Percentiles rank a stretch among this genome's conserved stretches.
phyloP scores from a whole-genome alignment of 2,797 vertebrate genomes.

The Brotula barbata region DNA sequence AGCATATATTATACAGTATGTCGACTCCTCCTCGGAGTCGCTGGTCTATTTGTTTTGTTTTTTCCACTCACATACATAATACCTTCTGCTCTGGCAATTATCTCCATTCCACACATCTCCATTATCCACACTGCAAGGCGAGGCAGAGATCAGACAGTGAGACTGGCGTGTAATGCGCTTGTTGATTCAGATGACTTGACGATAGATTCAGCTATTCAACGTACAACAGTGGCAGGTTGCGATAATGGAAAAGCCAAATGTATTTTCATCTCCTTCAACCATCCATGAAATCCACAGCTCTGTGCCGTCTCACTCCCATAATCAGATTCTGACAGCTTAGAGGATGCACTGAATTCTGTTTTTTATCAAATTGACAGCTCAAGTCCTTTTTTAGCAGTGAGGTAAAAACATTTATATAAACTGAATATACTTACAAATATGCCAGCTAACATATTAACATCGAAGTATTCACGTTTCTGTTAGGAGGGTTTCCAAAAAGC shows the following conservation, averaged over 20 bases:
- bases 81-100: slow-evolving; percentile 23
- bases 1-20: slow-evolving; percentile 28
- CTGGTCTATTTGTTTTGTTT: slow-evolving; percentile 39
- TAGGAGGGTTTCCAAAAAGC: slow-evolving; percentile 88
- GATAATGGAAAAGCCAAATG: slow-evolving; percentile 52
- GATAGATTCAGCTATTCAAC: slow-evolving; percentile 33
- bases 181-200: neutral
- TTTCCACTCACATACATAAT: slow-evolving; percentile 40
- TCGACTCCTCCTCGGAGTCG: slow-evolving; percentile 28
- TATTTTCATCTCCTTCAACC: slow-evolving; percentile 38
- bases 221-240: slow-evolving; percentile 36
- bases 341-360: neutral
- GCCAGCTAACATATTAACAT: slow-evolving; percentile 6
- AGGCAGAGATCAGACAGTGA: slow-evolving; percentile 7
- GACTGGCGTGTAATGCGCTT: slow-evolving; percentile 24
- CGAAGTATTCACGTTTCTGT: slow-evolving; percentile 12
- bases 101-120: slow-evolving; percentile 7
- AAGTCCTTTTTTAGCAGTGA: neutral
- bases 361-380: neutral
- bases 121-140: neutral
- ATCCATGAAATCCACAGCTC: slow-evolving; percentile 20
- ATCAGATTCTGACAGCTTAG: slow-evolving; percentile 25
- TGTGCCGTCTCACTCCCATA: slow-evolving; percentile 4
- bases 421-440: neutral
- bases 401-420: neutral